These are phyloP conservation scores for Cathartes aura DNA, from an alignment of 2,113 vertebrate genomes.

Conservation along the genomic window DNA sequence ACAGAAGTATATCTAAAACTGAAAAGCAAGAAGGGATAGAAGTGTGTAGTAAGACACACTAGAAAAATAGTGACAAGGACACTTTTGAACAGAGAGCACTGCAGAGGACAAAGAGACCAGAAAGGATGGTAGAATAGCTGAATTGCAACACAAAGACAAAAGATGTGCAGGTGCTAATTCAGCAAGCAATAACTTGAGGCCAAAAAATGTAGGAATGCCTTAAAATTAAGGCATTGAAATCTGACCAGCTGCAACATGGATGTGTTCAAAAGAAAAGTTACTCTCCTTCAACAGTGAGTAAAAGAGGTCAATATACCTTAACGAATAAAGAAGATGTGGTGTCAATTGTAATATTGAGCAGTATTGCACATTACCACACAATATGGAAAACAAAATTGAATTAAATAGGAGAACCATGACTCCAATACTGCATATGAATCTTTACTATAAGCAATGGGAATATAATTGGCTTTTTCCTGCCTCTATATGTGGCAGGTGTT, in stretches of 20 bases:
- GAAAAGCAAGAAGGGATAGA: not conserved
- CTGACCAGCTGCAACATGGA: not conserved
- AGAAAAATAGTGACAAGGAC: not conserved
- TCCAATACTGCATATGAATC: not conserved
- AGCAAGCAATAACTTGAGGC: not conserved
- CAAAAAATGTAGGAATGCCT: not conserved
- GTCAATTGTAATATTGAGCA: not conserved
- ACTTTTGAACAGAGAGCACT: not conserved
- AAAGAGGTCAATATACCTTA: not conserved
- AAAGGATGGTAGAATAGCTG: not conserved
- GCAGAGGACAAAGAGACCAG: not conserved
- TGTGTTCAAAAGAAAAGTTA: slow-evolving; percentile 17
- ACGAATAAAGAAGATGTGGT: not conserved
- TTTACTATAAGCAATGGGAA: not conserved
- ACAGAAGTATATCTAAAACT: not conserved
- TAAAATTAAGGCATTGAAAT: no score
- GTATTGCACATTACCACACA: not conserved
- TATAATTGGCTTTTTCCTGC: not conserved
- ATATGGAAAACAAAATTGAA: not conserved
- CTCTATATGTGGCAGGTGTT: not conserved
- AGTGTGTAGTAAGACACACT: not conserved
- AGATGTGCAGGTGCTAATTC: not conserved
- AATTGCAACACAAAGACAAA: not conserved
- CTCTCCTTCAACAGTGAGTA: not conserved
- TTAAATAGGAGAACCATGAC: not conserved